A percentile compares a stretch with the other conserved stretches of the same genome.
Conservation (phyloP, 2,113 vertebrate genomes). For the Salminus brasiliensis region DNA sequence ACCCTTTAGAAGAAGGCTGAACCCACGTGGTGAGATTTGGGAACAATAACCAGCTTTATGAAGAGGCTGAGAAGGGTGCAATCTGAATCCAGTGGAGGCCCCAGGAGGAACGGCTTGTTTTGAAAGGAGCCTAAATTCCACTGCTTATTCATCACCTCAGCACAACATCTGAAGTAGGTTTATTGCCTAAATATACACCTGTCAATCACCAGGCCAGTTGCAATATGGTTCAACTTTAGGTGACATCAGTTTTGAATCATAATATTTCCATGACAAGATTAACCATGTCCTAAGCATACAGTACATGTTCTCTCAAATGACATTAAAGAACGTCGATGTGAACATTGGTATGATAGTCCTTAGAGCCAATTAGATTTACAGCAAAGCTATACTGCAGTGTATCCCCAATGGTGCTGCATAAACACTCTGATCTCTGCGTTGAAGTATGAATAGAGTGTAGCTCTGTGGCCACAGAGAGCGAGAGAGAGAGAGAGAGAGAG, state of each 20-base stretch:
- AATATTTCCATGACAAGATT: background rate
- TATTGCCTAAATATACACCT: conserved; percentile 51
- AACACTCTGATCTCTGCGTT: conserved; percentile 15
- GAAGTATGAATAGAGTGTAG: background rate
- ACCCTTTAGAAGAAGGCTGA: conserved; percentile 13
- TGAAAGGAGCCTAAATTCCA: conserved; percentile 25
- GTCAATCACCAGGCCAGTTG: conserved; percentile 55
- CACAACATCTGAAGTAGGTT: conserved; percentile 15
- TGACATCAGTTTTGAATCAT: background rate
- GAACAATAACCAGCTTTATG: conserved; percentile 20
- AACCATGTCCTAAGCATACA: background rate
- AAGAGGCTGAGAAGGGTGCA: background rate
- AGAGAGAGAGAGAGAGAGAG: too few species aligned
- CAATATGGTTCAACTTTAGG: background rate
- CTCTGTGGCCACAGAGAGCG: background rate
- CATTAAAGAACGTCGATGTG: background rate
- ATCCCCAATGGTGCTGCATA: background rate
- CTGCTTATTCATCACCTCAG: conserved; percentile 12
- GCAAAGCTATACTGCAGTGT: background rate
- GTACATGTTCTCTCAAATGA: background rate
- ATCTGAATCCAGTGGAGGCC: conserved; percentile 38
- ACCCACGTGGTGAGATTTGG: conserved; percentile 6
- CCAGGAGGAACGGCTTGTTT: conserved; percentile 45
- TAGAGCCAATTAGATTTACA: background rate
- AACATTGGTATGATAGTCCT: background rate